These are phyloP conservation scores for Hypomecis punctinalis DNA, from an alignment of 2,888 invertebrate species.

Conservation along the genomic window DNA sequence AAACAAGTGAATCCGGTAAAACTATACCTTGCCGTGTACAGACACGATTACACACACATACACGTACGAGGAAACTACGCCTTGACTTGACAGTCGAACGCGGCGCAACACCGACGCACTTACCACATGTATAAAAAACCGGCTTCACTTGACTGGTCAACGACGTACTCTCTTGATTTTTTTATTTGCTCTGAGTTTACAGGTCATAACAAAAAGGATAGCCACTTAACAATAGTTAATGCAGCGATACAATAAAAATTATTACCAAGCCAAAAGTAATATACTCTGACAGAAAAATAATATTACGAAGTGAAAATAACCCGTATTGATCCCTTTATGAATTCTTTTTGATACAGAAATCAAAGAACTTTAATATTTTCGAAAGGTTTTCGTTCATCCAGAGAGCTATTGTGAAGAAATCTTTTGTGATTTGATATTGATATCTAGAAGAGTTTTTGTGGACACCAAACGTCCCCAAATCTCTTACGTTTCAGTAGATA, in stretches of 20 bases:
- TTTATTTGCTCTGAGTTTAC: too few relatives aligned
- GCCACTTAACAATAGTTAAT: not conserved
- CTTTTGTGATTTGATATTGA: conserved; percentile 36
- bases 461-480: conserved; percentile 25
- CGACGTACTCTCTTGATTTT: too few relatives aligned
- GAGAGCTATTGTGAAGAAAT: conserved; percentile 30
- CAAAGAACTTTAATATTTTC: conserved; percentile 35
- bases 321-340: conserved; percentile 29
- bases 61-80: too few relatives aligned
- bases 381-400: conserved; percentile 32
- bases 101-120: too few relatives aligned
- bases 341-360: conserved; percentile 32
- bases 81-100: too few relatives aligned
- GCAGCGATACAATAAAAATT: not conserved
- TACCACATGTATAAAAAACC: too few relatives aligned
- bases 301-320: conserved; percentile 23
- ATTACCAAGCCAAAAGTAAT: conserved; percentile 1
- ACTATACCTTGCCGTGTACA: too few relatives aligned
- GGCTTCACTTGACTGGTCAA: too few relatives aligned
- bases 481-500: conserved; percentile 20
- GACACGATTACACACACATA: too few relatives aligned
- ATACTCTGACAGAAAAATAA: conserved; percentile 8
- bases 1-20: too few relatives aligned
- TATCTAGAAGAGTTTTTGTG: conserved; percentile 31
- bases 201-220: not conserved